Base-by-base conservation (phyloP, 2,888 invertebrate genomes). In the Anodontia alba region DNA sequence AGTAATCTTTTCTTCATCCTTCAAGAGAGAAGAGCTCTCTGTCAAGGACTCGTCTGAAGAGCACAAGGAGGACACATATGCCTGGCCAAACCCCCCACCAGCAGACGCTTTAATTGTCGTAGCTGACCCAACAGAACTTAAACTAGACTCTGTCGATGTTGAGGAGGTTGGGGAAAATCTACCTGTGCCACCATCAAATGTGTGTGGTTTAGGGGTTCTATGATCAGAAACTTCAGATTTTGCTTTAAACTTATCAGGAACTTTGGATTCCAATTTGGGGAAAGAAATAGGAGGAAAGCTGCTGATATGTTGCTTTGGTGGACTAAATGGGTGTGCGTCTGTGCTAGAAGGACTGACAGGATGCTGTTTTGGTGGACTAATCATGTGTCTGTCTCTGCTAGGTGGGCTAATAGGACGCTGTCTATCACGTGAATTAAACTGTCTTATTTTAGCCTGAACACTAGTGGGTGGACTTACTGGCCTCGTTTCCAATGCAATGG, bases 11-110 rank as follows among this genome's bases (percentile, higher is more conserved):
- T 93, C 92, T 49, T 93, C 93, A 33, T 93, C 92, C 80, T 91
- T 92, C n/a, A 95, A 89, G 43, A 95, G 87, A 0, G 95, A 93
- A 3, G 93, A 91, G 51, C 70, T 96, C 96, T 33, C 97, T 96
- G 91, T 96, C 49, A 95, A 85, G 0, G 95, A 95, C 76, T 95
- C 95, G 3, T 91, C 93, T 57, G 93, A 95, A 83, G 91, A 95
- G 33, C 92, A 92, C 29, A 92, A 91, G 62, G 91, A 89, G 33
- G 91, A 89, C 36, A 93, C 92, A 88, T 92, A 94, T 80, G 90
- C 89, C 89, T 93, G 90, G 57, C 77, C 31, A 31, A 57, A 57
- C 20, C 36, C 57, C 7, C 42, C 57, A n/a, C 36, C 15, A 12
- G 51, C 36, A 42, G 54, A 33, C 2, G 57, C 42, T n/a, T 54